A percentile compares a stretch with the other conserved stretches of the same genome.
Evolutionary conservation across 2,797 vertebrate genomes (phyloP).

Genomic region (Bovichtus variegatus): DNA sequence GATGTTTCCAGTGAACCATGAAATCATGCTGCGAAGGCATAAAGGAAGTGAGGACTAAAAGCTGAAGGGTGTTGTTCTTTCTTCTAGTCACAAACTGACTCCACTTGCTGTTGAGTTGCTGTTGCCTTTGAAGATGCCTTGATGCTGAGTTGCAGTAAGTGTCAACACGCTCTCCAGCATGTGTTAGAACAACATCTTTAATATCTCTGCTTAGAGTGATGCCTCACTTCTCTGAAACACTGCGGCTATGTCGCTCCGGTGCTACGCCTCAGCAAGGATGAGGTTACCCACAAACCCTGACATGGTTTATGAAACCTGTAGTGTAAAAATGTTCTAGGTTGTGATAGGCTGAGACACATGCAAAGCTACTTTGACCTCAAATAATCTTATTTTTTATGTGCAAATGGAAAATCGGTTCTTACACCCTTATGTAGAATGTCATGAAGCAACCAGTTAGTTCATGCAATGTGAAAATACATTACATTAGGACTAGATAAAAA

Average conservation of each 20-base stretch:
- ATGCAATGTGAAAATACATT: background rate
- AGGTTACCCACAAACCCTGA: conserved; percentile 44
- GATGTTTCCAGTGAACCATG: background rate
- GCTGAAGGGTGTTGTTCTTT: conserved; percentile 2
- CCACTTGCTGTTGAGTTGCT: background rate
- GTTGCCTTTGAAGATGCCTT: background rate
- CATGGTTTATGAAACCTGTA: background rate
- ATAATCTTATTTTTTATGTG: background rate
- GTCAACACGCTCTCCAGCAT: background rate
- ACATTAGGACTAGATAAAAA: background rate
- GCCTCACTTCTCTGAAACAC: conserved; percentile 46
- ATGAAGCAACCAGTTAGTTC: background rate
- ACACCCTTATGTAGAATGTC: background rate
- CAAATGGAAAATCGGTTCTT: background rate
- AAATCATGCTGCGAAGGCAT: background rate
- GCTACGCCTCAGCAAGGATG: conserved; percentile 20
- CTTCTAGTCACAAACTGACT: background rate
- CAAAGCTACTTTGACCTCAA: background rate
- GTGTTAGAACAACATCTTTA: conserved; percentile 11
- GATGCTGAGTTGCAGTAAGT: conserved; percentile 12
- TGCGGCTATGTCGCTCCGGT: background rate
- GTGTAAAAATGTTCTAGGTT: background rate
- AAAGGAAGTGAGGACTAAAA: conserved; percentile 36
- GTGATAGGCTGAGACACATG: background rate
- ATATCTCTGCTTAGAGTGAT: background rate